A percentile compares a stretch with the other conserved stretches of the same genome.
Conservation (phyloP, 1,140 invertebrate genomes). For the Holcopasites calliopsidis region DNA sequence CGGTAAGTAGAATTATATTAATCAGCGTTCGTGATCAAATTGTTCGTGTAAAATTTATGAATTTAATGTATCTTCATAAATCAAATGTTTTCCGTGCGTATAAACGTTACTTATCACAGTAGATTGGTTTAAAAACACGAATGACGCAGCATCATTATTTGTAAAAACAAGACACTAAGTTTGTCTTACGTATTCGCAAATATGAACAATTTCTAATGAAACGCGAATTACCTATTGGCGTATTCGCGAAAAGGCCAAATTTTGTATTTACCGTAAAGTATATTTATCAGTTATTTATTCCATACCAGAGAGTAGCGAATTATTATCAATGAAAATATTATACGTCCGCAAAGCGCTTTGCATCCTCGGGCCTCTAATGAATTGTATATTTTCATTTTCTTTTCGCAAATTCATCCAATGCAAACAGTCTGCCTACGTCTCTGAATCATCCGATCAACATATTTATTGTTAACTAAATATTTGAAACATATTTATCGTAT, state of each 20-base stretch:
- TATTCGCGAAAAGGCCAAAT: background rate
- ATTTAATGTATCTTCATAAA: no score
- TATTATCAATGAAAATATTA: background rate
- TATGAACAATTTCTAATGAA: background rate
- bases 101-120: background rate
- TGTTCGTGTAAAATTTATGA: background rate
- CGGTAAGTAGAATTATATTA: conserved; percentile 24
- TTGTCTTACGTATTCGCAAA: background rate
- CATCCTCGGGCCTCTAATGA: no score
- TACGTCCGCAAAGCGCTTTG: background rate
- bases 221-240: no score
- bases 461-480: conserved; percentile 3
- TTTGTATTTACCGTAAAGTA: background rate
- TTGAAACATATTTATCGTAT: background rate
- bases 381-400: background rate
- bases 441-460: background rate
- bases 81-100: background rate
- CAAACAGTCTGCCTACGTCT: no score
- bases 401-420: background rate
- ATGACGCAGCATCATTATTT: background rate
- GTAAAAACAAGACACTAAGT: no score
- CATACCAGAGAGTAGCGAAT: no score
- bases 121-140: no score
- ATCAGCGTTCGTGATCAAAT: background rate
- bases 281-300: background rate